phyloP scores from a whole-genome alignment of 1,140 invertebrate genomes.

The Drosophila kikkawai region DNA sequence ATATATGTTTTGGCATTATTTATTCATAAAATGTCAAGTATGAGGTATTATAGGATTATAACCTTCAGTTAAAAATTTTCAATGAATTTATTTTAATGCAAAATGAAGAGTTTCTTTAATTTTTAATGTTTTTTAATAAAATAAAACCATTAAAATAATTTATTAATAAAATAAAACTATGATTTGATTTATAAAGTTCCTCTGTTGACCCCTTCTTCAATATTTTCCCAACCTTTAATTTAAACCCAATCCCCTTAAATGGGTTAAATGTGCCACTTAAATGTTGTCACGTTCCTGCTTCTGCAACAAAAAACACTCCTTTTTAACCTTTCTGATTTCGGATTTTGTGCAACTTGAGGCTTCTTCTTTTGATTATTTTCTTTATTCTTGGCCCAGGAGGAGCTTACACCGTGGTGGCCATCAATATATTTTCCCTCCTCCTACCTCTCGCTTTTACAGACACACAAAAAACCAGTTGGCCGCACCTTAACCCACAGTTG shows the following conservation, averaged over 20 bases:
- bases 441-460: slow-evolving; percentile 24
- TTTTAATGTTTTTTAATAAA: not conserved
- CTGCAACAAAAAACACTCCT: slow-evolving; percentile 14
- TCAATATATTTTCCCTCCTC: slow-evolving; percentile 59
- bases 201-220: not conserved
- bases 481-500: slow-evolving; percentile 44
- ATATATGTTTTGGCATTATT: not conserved
- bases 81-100: not conserved
- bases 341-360: slow-evolving; percentile 44
- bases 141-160: not conserved
- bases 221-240: not conserved
- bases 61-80: not conserved
- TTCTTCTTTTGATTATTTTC: slow-evolving; percentile 23
- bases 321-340: slow-evolving; percentile 45
- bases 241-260: not conserved
- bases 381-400: slow-evolving; percentile 31
- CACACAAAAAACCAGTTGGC: slow-evolving; percentile 67
- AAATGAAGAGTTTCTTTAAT: not conserved
- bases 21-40: not conserved
- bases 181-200: not conserved
- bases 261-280: slow-evolving; percentile 46
- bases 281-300: slow-evolving; percentile 36
- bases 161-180: not conserved
- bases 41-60: not conserved
- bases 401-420: slow-evolving; percentile 65